These are phyloP conservation scores for Echinarachnius parma DNA, from an alignment of 53 echinoderm and acorn worm genomes.

Conservation along the genomic window DNA sequence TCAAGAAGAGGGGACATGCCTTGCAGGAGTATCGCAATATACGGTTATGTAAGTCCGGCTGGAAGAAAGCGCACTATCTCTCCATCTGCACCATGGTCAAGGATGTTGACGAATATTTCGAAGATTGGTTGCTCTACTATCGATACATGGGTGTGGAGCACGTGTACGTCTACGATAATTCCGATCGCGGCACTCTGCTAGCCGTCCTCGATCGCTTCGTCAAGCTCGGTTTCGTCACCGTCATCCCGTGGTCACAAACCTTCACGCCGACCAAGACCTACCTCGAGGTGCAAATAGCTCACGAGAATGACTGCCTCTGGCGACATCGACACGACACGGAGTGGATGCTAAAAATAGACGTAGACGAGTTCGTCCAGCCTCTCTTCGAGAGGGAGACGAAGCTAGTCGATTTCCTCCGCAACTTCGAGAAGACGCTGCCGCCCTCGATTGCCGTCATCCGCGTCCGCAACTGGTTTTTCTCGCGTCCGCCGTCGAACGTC, in stretches of 20 bases:
- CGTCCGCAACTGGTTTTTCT: slow-evolving; percentile 93
- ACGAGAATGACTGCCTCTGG: slow-evolving; percentile 94
- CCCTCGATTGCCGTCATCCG: slow-evolving; percentile 61
- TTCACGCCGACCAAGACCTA: slow-evolving; percentile 78
- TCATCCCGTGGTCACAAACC: slow-evolving; percentile 86
- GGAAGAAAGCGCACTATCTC: slow-evolving; percentile 43
- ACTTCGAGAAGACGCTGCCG: slow-evolving; percentile 40
- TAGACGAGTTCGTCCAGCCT: slow-evolving; percentile 93
- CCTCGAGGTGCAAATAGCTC: slow-evolving; percentile 90
- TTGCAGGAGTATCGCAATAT: slow-evolving; percentile 55
- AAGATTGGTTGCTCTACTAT: slow-evolving; percentile 78
- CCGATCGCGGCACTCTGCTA: slow-evolving; percentile 52
- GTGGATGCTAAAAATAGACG: slow-evolving; percentile 88
- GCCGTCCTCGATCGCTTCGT: slow-evolving; percentile 51
- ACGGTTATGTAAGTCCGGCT: slow-evolving; percentile 56
- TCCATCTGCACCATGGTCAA: slow-evolving; percentile 89
- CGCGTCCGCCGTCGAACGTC: slow-evolving; percentile 51
- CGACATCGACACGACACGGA: slow-evolving; percentile 75
- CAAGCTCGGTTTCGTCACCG: slow-evolving; percentile 64
- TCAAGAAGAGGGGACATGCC: slow-evolving; percentile 46
- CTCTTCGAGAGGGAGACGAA: slow-evolving; percentile 60
- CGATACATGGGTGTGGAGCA: slow-evolving; percentile 83
- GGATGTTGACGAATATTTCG: slow-evolving; percentile 72
- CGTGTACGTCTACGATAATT: slow-evolving; percentile 88
- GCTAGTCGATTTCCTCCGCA: slow-evolving; percentile 64